Base-by-base conservation (phyloP, 2,888 invertebrate genomes). In the Leptopilina syphax region DNA sequence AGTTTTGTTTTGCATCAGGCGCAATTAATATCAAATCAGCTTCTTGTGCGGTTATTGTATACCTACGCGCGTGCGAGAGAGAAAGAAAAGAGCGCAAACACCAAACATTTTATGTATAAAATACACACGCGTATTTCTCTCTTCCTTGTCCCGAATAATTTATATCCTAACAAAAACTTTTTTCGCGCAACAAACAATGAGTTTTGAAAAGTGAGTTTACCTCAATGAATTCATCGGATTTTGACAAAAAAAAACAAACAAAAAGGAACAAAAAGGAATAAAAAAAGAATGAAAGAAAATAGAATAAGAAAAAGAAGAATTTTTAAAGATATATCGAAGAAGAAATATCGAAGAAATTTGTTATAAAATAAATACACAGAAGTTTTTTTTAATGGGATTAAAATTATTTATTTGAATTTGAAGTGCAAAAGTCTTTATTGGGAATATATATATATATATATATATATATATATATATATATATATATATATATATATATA, bases 11-110 rank as follows among this genome's bases (percentile, higher is more conserved):
- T 73, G 73, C 73, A 73, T 73, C 73, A 34, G 1, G 57, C 41
- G 73, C 73, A 73, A 73, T 73, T 73, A 73, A 57, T 73, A 73
- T 73, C 73, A 73, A 73, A 73, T 73, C 73, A 73, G 73, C 73
- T 73, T 73, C 34, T 73, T 34, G 27, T 57, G 18, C 18, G 70
- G 34, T 34, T 47, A 47, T 73, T 47, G 54, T 57, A 57, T 54
- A 73, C 54, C 70, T 73, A 54, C 54, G 70, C 73, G 73, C 27
- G 57, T 50, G 50, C 50, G 10, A 50, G 34, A 34, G 34, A 34
- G 34, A 34, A 34, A 34, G 34, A 34, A 34, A 18, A 34, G 34
- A 34, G 34, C 34, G 1, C 4, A 34, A 34, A 34, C 34, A 34
- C 34, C 34, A 34, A 34, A 34, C 34, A 34, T 34, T 34, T 34